phyloP scores from a whole-genome alignment of 2,888 invertebrate genomes.

The Tipula lateralis region DNA sequence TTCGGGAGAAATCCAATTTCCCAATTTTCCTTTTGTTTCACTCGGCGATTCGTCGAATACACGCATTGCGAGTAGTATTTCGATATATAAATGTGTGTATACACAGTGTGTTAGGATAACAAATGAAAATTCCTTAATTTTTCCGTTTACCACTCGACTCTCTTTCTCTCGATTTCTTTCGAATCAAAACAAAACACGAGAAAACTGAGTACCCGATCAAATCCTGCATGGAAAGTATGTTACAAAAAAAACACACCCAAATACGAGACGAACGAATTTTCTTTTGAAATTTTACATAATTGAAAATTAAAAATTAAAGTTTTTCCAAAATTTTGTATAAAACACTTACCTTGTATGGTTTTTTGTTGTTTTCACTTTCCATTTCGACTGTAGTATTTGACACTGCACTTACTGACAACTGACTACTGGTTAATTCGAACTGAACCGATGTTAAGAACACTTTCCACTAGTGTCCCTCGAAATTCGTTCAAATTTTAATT shows the following conservation, averaged over 20 bases:
- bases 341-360: not conserved
- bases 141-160: not conserved
- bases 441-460: not conserved
- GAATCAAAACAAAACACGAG: slow-evolving; percentile 13
- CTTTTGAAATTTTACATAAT: not conserved
- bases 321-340: not conserved
- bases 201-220: not conserved
- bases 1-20: not conserved
- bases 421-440: not conserved
- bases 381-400: too few species aligned
- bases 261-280: not conserved
- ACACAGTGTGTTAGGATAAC: not conserved
- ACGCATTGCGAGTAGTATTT: not conserved
- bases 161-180: not conserved
- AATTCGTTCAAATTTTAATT: not conserved
- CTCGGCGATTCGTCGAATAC: not conserved
- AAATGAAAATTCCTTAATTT: not conserved
- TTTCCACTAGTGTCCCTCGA: not conserved
- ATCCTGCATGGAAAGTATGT: not conserved
- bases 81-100: not conserved
- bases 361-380: slow-evolving; percentile 19
- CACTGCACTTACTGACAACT: too few species aligned
- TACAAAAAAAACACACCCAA: not conserved
- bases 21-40: not conserved
- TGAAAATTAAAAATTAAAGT: not conserved